Evolutionary conservation across 2,113 vertebrate species (phyloP).

Genomic region (Leuciscus idus): DNA sequence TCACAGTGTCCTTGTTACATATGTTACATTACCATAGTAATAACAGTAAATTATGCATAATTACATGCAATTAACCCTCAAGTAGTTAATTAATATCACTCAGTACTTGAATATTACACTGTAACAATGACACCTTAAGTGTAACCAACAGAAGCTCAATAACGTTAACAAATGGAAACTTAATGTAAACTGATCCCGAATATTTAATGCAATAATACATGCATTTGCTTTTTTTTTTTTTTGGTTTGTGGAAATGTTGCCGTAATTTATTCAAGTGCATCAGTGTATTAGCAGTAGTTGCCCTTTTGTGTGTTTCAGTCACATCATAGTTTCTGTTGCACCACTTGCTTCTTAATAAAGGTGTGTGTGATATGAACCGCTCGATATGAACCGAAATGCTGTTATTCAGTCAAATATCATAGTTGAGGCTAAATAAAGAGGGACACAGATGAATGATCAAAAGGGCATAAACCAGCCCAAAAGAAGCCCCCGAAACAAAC

Average conservation of each 20-base stretch:
- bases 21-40: too few relatives aligned
- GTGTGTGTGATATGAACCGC: too few relatives aligned
- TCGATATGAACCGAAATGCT: slow-evolving; percentile 28
- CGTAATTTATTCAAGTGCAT: background rate
- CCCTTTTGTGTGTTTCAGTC: background rate
- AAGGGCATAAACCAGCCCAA: slow-evolving; percentile 37
- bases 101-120: too few relatives aligned
- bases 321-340: background rate
- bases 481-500: slow-evolving; percentile 47
- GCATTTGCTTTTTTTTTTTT: background rate
- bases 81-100: too few relatives aligned
- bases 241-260: background rate
- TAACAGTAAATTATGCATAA: too few relatives aligned
- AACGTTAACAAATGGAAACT: too few relatives aligned
- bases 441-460: slow-evolving; percentile 13
- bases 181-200: too few relatives aligned
- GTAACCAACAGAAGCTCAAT: too few relatives aligned
- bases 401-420: slow-evolving; percentile 46
- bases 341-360: background rate
- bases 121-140: too few relatives aligned
- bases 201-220: background rate
- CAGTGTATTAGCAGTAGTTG: background rate
- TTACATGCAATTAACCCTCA: too few relatives aligned
- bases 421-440: slow-evolving; percentile 16
- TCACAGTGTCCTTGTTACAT: too few relatives aligned